Base-by-base conservation (phyloP, 2,797 vertebrate genomes). In the Cygnus olor region DNA sequence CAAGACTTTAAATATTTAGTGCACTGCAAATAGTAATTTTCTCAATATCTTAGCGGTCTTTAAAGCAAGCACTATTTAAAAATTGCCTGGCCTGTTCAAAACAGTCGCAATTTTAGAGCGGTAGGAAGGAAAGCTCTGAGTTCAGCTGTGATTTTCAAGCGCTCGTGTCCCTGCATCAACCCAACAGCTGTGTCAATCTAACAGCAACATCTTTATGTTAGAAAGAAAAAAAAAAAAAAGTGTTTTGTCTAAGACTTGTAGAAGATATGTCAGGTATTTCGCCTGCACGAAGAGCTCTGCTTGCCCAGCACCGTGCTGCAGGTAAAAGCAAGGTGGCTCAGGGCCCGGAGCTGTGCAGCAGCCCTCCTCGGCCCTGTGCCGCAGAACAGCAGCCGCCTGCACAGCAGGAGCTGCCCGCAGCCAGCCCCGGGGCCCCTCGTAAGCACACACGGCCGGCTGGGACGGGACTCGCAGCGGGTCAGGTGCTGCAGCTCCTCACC, bases 291-390 rank as follows among this genome's bases (percentile, higher is more conserved):
- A 85, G 14, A 58, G 66, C 30, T 85, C 61, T 44, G 17, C 17
- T 18, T 32, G 69, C 28, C 27, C 40, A 42, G 8, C 19, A 22
- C 24, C 20, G 40, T 0, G 0, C 1, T 73, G 30, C 19, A 69
- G 32, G 13, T 58, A 56, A 76, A 87, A 93, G 32, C 36, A 19
- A 40, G 4, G 19, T 9, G 22, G 57, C 24, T 66, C 10, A 2
- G 30, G 28, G 47, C 20, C 45, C 58, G 4, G 12, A 38, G 21
- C 66, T 19, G 3, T 1, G 14, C 32, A 45, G 34, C 36, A 25
- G 63, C 28, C 6, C 40, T 65, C 28, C 40, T 2, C 2, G 2
- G 61, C 25, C 60, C 36, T 4, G 17, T 11, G 6, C 25, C 36
- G 18, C 60, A 63, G 27, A 28, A 63, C 38, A 16, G 36, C 36